Base-by-base conservation (phyloP, 1,140 invertebrate genomes). In the Idris sp. region DNA sequence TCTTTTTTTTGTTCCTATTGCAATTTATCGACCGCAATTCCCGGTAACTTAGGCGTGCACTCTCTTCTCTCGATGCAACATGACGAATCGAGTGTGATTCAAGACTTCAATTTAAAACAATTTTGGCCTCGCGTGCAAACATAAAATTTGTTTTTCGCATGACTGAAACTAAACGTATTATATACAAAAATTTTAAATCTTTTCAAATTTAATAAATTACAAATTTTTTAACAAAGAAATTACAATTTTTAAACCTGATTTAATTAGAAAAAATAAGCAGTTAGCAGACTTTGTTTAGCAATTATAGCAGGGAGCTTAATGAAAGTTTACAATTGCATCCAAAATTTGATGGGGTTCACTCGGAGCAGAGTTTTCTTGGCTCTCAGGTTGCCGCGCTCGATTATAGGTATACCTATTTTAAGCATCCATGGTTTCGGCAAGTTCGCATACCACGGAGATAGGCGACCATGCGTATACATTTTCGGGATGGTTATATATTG, bases 381-480 rank as follows among this genome's bases (percentile, higher is more conserved):
- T 49, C 71, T 56, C 54, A 71, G 65, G 74, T 74, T 76, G 46
- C 51, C 14, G 35, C 36, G 22, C 28, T 74, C 30, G 71, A 78
- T 78, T n/a, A n/a, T n/a, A n/a, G n/a, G n/a, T n/a, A n/a, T n/a
- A n/a, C n/a, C n/a, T 73, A 62, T 62, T 53, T 58, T 74, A 62
- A 64, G 54, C 53, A 59, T 53, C 36, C 54, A 59, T 43, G 44
- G 46, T 61, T 44, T 59, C 65, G 43, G 18, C 56, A 68, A 69
- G 46, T 68, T 59, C 19, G 46, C 41, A n/a, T 59, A 43, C 48
- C 59, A 7, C 9, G 43, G 33, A 43, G 41, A 76, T 74, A 73
- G 77, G 74, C 65, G 76, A 83, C 81, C 73, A 76, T 81, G 64
- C 81, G 78, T 81, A 59, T 61, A 75, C 58, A 26, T 67, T 79